These are phyloP conservation scores for Ctenomys sociabilis DNA, from an alignment of 2,113 vertebrate species.

Conservation along the genomic window DNA sequence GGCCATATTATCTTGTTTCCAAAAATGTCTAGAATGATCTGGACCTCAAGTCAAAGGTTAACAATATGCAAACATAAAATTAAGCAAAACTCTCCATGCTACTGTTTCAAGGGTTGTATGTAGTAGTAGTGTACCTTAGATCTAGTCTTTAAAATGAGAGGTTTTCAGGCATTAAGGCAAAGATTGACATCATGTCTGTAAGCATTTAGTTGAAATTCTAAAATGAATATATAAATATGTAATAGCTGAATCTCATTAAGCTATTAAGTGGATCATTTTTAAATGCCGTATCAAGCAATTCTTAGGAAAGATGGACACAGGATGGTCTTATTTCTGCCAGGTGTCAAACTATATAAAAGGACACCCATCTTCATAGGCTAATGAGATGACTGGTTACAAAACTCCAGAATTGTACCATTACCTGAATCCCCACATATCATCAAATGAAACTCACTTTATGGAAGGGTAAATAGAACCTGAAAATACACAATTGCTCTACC, in stretches of 20 bases:
- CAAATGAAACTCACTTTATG: not conserved
- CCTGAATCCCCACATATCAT: not conserved
- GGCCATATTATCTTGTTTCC: not conserved
- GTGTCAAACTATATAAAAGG: not conserved
- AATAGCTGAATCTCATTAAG: not conserved
- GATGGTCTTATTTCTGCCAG: not conserved
- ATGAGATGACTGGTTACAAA: not conserved
- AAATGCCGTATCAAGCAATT: not conserved
- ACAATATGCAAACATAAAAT: not conserved
- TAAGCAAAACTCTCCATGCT: not conserved
- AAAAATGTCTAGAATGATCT: slow-evolving; percentile 29
- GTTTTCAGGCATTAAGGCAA: not conserved
- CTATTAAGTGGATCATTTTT: not conserved
- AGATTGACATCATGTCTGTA: not conserved
- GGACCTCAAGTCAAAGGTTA: not conserved
- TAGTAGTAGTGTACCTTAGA: not conserved
- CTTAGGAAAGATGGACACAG: not conserved
- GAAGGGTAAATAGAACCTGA: not conserved
- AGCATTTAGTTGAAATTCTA: not conserved
- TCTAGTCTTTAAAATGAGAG: slow-evolving; percentile 20
- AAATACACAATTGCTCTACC: not conserved
- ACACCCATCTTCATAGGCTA: not conserved
- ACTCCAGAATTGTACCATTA: not conserved
- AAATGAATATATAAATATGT: not conserved
- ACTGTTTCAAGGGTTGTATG: not conserved